Base-by-base conservation (phyloP, 2,888 invertebrate species). In the Conomelus anceps region DNA sequence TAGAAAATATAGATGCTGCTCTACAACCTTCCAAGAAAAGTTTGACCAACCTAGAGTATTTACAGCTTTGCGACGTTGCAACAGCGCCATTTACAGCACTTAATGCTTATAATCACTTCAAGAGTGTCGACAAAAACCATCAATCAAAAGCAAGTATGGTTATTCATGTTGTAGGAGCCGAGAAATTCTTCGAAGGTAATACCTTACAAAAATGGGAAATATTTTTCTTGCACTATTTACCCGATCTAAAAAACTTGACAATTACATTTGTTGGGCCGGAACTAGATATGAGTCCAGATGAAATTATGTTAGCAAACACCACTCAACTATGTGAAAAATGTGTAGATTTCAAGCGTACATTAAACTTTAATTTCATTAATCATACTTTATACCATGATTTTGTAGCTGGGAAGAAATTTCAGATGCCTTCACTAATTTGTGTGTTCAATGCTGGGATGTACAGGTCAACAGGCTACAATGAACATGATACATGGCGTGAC, bases 391-490 rank as follows among this genome's bases (percentile, higher is more conserved):
- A 94, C 91, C 94, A 94, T 90, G 93, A 93, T 1, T 92, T 92
- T 89, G 90, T 90, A 0, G 89, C 89, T 1, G 90, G 90, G 3
- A 86, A 90, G 22, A 88, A 89, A 0, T 92, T 91, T 11, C 34
- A 86, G 3, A 90, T 91, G 34, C 93, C 94, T 0, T 92, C 93
- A 91, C 84, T 94, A 0, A 95, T 96, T 7, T 96, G 96, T 91
- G 95, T 96, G 23, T 96, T 96, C 92, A 97, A 97, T 92, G 95
- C 96, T 0, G 96, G 96, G 87, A 94, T 97, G 7, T 95, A 96
- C 91, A 94, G 96, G n/a, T 93, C 94, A 0, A 95, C 96, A 0
- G 95, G 95, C 0, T 96, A 94, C 92, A 94, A 94, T 84, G 94
- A 94, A 22, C 94, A 94, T 88, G 96, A 96, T 91, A 95, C 95